These are phyloP conservation scores for Drosophila borborema DNA, from an alignment of 2,888 invertebrate species.

Conservation along the genomic window DNA sequence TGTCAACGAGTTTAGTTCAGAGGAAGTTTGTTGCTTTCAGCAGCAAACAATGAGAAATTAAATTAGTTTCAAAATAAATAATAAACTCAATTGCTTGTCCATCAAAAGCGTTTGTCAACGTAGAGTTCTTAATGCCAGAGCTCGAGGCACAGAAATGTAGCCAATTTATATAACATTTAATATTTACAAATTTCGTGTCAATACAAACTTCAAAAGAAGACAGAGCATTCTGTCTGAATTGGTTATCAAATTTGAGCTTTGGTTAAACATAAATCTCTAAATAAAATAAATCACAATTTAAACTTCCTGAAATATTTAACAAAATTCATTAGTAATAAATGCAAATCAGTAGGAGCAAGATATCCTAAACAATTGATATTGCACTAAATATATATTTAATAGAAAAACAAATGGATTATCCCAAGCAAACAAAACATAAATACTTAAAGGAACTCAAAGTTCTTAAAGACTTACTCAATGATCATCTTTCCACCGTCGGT, in stretches of 20 bases:
- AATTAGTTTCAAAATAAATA: neutral
- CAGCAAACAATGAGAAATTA: neutral
- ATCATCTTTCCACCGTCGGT: too few relatives aligned
- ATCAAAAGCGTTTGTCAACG: neutral
- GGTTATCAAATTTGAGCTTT: neutral
- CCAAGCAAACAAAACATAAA: too few relatives aligned
- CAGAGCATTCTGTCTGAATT: neutral
- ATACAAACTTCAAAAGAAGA: neutral
- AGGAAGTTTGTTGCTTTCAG: neutral
- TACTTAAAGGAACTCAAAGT: too few relatives aligned
- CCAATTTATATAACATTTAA: neutral
- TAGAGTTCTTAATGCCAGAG: neutral
- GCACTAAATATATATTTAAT: neutral
- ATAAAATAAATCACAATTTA: neutral
- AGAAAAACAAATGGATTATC: too few relatives aligned
- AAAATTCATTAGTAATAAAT: neutral
- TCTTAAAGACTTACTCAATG: neutral
- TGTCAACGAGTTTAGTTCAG: neutral
- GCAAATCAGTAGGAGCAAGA: neutral
- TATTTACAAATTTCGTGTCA: slow-evolving; percentile 1
- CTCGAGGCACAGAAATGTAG: neutral
- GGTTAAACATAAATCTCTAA: neutral
- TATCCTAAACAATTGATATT: neutral
- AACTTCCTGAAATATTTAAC: too few relatives aligned
- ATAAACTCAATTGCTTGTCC: neutral